Evolutionary conservation across 2,888 invertebrate genomes (phyloP).

Genomic region (Nomada fucata): DNA sequence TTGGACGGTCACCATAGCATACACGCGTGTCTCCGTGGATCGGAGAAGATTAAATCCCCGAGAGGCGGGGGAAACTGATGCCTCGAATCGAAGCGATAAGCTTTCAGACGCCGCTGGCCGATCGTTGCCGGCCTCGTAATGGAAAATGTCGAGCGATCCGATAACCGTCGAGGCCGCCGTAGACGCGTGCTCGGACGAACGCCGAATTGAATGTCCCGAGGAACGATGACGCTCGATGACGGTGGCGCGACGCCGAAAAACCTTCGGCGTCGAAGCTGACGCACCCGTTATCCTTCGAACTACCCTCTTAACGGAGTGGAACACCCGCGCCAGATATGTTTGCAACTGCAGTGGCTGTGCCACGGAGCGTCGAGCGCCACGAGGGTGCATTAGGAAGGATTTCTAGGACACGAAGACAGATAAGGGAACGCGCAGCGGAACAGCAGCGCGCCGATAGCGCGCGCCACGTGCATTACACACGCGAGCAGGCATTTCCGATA

Average conservation of each 20-base stretch:
- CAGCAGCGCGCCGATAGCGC: constrained; percentile 25
- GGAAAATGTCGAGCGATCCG: constrained; percentile 69
- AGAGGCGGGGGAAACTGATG: constrained; percentile 39
- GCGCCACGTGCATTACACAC: constrained; percentile 45
- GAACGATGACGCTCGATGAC: constrained; percentile 34
- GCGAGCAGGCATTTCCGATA: constrained; percentile 39
- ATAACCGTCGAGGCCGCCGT: constrained; percentile 53
- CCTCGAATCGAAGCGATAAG: constrained; percentile 51
- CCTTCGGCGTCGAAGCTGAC: no score
- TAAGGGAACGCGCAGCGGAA: constrained; percentile 28
- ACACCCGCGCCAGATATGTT: constrained; percentile 4
- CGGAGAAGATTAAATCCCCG: constrained; percentile 43
- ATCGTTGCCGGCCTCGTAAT: constrained; percentile 44
- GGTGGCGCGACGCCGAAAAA: no score
- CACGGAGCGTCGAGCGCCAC: constrained; percentile 16
- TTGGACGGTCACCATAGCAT: background rate
- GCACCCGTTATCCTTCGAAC: background rate
- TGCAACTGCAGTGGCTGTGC: background rate
- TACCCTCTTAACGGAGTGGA: background rate
- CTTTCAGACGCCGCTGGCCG: constrained; percentile 45
- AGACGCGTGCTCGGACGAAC: constrained; percentile 49
- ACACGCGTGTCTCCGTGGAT: background rate
- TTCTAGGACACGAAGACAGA: constrained; percentile 59
- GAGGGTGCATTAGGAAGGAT: constrained; percentile 58
- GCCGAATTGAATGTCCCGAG: constrained; percentile 60